Percentiles rank a stretch among this genome's conserved stretches.
phyloP scores from a whole-genome alignment of 2,888 invertebrate species.

The Drosophila atroscutellata region DNA sequence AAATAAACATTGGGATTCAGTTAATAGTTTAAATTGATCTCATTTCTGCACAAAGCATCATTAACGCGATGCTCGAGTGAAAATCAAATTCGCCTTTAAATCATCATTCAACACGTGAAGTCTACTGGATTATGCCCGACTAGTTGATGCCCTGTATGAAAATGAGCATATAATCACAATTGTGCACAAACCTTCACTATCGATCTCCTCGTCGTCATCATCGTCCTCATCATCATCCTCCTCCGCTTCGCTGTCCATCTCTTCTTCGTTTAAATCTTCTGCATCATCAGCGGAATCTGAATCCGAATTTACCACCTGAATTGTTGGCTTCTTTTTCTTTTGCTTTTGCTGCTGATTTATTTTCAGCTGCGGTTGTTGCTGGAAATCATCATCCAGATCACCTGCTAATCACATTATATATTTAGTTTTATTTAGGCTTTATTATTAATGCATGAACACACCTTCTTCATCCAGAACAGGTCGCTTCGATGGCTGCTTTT shows the following conservation, averaged over 20 bases:
- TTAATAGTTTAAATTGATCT: conserved; percentile 46
- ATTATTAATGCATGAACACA: conserved; percentile 16
- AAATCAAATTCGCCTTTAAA: conserved; percentile 88
- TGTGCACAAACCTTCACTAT: conserved; percentile 33
- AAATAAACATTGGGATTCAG: conserved; percentile 24
- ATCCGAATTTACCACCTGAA: conserved; percentile 72
- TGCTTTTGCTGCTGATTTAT: conserved; percentile 60
- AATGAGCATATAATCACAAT: neutral
- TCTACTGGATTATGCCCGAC: neutral
- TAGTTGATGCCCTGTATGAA: neutral
- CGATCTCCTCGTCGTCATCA: conserved; percentile 33
- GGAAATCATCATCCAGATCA: conserved; percentile 75
- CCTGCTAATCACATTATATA: conserved; percentile 36
- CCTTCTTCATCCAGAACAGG: conserved; percentile 52
- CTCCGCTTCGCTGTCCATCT: conserved; percentile 34
- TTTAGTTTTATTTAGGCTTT: neutral
- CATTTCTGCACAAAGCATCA: conserved; percentile 59
- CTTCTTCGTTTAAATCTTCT: conserved; percentile 9
- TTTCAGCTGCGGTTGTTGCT: conserved; percentile 67
- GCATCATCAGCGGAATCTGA: conserved; percentile 52
- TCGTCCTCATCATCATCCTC: conserved; percentile 32
- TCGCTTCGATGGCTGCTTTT: conserved; percentile 35
- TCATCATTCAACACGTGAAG: conserved; percentile 84
- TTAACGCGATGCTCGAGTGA: conserved; percentile 68
- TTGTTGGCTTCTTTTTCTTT: conserved; percentile 65